phyloP scores from a whole-genome alignment of 1,140 invertebrate species.

The Camponotus vicinus region DNA sequence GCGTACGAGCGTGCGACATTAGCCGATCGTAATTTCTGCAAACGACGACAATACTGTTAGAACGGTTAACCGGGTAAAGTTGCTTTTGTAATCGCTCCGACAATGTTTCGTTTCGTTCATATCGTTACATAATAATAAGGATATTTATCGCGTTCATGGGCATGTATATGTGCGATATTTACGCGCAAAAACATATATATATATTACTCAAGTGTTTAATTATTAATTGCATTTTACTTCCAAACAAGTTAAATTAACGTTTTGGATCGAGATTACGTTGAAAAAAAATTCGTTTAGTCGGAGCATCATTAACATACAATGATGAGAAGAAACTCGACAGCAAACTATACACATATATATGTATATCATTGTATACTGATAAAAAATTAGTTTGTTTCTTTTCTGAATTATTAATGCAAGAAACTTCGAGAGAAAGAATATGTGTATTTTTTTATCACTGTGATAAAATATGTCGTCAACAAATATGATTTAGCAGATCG shows the following conservation, averaged over 20 bases:
- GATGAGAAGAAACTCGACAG: not conserved
- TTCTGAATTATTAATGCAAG: not conserved
- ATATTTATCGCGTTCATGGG: constrained; percentile 33
- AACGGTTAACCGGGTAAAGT: constrained; percentile 30
- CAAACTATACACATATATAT: not conserved
- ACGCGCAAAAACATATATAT: not conserved
- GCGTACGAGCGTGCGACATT: constrained; percentile 42
- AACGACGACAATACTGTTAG: constrained; percentile 7
- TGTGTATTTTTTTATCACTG: not conserved
- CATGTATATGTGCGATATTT: not conserved
- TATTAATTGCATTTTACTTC: constrained; percentile 66
- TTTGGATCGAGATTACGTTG: constrained; percentile 31
- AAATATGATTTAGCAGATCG: not conserved
- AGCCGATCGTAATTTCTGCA: constrained; percentile 55
- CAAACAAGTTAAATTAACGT: constrained; percentile 46
- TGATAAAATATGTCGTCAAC: not conserved
- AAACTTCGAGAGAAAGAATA: not conserved
- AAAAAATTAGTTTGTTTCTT: not conserved
- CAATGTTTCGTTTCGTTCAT: constrained; percentile 29
- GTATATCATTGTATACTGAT: not conserved
- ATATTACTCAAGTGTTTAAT: constrained; percentile 43
- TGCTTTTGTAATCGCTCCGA: constrained; percentile 27
- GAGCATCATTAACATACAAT: constrained; percentile 6
- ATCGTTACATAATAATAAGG: constrained; percentile 58
- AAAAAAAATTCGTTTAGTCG: not conserved